phyloP scores from a whole-genome alignment of 2,113 vertebrate species.

The Neogobius melanostomus region DNA sequence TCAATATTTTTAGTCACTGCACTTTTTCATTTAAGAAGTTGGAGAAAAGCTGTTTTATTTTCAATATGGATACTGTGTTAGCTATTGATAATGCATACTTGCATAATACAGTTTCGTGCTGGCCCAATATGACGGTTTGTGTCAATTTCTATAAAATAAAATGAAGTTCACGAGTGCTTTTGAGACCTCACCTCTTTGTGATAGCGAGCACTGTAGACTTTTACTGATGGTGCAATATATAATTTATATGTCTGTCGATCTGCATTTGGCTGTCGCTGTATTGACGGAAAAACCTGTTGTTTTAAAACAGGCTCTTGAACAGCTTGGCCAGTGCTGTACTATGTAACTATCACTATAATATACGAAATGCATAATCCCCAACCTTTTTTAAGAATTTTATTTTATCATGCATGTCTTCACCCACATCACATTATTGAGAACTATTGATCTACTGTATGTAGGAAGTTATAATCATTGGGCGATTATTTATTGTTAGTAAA shows the following conservation, averaged over 20 bases:
- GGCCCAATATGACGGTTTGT: background rate
- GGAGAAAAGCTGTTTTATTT: too few species aligned
- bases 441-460: too few species aligned
- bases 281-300: slow-evolving; percentile 1
- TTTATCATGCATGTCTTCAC: background rate
- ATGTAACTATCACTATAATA: background rate
- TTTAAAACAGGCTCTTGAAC: slow-evolving; percentile 2
- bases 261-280: slow-evolving; percentile 4
- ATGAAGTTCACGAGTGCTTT: background rate
- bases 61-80: too few species aligned
- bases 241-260: background rate
- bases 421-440: background rate
- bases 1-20: too few species aligned
- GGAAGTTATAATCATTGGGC: too few species aligned
- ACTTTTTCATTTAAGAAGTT: too few species aligned
- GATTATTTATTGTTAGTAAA: too few species aligned
- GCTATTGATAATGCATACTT: too few species aligned
- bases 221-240: background rate
- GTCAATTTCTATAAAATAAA: background rate
- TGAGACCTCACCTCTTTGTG: background rate
- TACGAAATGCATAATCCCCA: background rate
- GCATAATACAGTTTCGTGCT: background rate
- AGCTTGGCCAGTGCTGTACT: background rate
- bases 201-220: background rate
- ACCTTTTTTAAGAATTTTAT: background rate